These are phyloP conservation scores for Cerastis rubricosa DNA, from an alignment of 2,888 invertebrate species.

Conservation along the genomic window DNA sequence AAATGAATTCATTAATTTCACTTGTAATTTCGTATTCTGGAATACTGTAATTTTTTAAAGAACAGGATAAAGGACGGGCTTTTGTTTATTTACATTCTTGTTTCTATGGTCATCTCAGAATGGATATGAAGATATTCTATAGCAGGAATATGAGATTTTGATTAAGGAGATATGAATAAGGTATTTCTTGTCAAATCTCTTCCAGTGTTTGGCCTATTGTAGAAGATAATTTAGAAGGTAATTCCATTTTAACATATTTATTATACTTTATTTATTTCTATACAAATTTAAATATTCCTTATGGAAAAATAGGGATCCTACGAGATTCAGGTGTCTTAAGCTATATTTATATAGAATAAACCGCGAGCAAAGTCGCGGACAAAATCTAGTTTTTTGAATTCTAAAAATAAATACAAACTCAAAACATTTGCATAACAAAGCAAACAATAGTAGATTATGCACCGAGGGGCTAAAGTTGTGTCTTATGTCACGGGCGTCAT, in stretches of 20 bases:
- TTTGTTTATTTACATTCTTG: slow-evolving; percentile 38
- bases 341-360: neutral
- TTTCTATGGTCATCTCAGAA: slow-evolving; percentile 51
- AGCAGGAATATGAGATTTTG: neutral
- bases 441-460: too few species aligned
- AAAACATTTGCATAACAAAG: too few species aligned
- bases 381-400: neutral
- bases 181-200: neutral
- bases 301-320: too few species aligned
- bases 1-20: slow-evolving; percentile 30
- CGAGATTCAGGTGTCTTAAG: too few species aligned
- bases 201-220: neutral
- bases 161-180: slow-evolving; percentile 2
- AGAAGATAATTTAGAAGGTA: neutral
- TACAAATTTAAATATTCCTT: too few species aligned
- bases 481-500: too few species aligned
- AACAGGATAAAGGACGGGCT: neutral
- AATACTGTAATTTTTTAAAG: slow-evolving; percentile 31
- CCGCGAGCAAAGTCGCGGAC: neutral
- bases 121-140: slow-evolving; percentile 3
- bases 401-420: neutral
- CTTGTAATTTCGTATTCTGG: slow-evolving; percentile 30
- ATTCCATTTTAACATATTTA: neutral
- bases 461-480: too few species aligned
- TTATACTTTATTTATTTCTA: too few species aligned